Evolutionary conservation across 2,113 vertebrate genomes (phyloP).

Genomic region (Eptesicus fuscus): DNA sequence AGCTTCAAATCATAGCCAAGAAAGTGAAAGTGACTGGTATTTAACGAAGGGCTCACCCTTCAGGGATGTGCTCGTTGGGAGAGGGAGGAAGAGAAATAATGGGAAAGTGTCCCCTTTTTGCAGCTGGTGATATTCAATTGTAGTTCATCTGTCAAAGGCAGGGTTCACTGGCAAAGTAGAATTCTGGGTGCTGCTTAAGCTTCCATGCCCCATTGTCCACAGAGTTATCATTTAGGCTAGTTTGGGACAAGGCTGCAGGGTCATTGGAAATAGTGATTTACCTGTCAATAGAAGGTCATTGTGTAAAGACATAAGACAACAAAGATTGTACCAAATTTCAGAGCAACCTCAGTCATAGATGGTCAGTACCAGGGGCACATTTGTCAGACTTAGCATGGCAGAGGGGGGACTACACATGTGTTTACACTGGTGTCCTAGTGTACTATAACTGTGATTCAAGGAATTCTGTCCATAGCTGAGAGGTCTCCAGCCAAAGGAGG

Average conservation of each 20-base stretch:
- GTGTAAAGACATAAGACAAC: neutral
- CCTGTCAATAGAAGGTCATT: neutral
- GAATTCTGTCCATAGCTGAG: neutral
- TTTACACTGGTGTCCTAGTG: neutral
- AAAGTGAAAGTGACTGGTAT: neutral
- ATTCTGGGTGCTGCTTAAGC: neutral
- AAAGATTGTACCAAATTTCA: neutral
- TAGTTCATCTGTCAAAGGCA: neutral
- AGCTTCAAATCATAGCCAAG: slow-evolving; percentile 10
- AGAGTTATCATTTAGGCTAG: neutral
- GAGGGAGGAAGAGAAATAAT: neutral
- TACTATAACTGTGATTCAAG: neutral
- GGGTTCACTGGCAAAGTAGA: neutral
- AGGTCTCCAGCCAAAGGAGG: neutral
- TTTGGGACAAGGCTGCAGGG: neutral
- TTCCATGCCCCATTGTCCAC: neutral
- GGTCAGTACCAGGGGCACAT: neutral
- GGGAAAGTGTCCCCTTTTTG: neutral
- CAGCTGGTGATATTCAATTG: neutral
- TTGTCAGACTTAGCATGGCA: neutral
- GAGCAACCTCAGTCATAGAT: neutral
- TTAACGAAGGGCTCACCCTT: neutral
- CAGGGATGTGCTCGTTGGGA: neutral
- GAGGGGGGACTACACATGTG: neutral
- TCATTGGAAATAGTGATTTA: neutral